Evolutionary conservation across 2,113 vertebrate genomes (phyloP).

Genomic region (Fulmarus glacialis): DNA sequence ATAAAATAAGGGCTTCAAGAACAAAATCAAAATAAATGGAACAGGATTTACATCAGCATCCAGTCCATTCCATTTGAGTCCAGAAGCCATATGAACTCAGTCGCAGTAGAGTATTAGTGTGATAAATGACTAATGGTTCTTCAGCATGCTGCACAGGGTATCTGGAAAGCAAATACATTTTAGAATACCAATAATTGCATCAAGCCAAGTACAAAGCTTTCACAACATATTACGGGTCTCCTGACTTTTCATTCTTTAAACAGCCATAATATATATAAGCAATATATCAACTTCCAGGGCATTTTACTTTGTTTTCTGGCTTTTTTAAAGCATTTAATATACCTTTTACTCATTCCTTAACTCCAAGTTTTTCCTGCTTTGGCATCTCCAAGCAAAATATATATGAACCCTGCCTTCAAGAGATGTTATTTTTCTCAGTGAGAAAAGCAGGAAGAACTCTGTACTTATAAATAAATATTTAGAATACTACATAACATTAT

Average conservation of each 20-base stretch:
- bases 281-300: not conserved
- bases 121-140: constrained; percentile 6
- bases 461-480: not conserved
- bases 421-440: not conserved
- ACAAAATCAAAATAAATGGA: not conserved
- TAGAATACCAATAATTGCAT: constrained; percentile 32
- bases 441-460: not conserved
- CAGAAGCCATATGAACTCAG: not conserved
- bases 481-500: not conserved
- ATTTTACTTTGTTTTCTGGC: not conserved
- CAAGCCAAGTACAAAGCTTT: constrained; percentile 7
- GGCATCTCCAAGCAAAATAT: not conserved
- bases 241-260: constrained; percentile 39
- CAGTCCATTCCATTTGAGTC: not conserved
- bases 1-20: not conserved
- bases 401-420: not conserved
- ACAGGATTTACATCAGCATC: constrained; percentile 6
- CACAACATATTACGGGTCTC: not conserved
- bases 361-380: not conserved
- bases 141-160: not conserved
- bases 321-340: not conserved
- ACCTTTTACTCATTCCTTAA: not conserved
- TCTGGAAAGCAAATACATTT: constrained; percentile 47
- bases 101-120: not conserved
- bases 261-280: not conserved